These are phyloP conservation scores for Oegoconia quadripuncta DNA, from an alignment of 2,888 invertebrate species.

Conservation along the genomic window DNA sequence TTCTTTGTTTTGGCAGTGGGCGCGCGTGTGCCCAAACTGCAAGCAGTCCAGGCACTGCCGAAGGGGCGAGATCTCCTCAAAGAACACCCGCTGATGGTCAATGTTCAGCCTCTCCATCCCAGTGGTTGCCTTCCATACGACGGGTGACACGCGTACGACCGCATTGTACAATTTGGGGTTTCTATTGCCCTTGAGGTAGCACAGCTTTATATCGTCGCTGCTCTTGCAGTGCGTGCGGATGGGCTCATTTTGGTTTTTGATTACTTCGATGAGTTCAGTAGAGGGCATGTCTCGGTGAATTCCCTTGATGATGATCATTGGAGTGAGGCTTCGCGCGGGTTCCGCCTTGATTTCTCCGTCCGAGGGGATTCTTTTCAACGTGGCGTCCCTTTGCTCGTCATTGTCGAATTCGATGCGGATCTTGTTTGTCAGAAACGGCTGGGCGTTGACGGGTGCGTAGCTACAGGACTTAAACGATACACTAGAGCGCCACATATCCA, in stretches of 20 bases:
- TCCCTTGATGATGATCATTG: slow-evolving; percentile 6
- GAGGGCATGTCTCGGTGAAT: neutral
- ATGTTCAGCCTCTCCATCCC: neutral
- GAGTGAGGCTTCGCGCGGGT: neutral
- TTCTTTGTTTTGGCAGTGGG: neutral
- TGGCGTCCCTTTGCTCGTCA: neutral
- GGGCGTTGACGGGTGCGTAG: too few species aligned
- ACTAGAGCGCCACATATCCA: too few species aligned
- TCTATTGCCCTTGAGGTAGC: neutral
- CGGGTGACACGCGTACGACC: neutral
- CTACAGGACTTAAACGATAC: too few species aligned
- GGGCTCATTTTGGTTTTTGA: neutral
- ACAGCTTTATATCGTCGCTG: neutral
- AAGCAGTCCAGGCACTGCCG: slow-evolving; percentile 8
- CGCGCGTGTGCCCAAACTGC: slow-evolving; percentile 9
- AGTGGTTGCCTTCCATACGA: neutral
- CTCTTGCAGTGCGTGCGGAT: neutral
- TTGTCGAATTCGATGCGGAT: slow-evolving; percentile 3
- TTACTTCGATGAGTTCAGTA: neutral
- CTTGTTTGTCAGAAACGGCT: too few species aligned
- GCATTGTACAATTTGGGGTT: slow-evolving; percentile 4
- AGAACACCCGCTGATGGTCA: slow-evolving; percentile 12
- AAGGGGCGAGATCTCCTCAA: slow-evolving; percentile 7
- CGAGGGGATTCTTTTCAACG: neutral
- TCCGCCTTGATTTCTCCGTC: neutral